Conservation (phyloP, 2,113 vertebrate species). For the Marcusenius ussheri region DNA sequence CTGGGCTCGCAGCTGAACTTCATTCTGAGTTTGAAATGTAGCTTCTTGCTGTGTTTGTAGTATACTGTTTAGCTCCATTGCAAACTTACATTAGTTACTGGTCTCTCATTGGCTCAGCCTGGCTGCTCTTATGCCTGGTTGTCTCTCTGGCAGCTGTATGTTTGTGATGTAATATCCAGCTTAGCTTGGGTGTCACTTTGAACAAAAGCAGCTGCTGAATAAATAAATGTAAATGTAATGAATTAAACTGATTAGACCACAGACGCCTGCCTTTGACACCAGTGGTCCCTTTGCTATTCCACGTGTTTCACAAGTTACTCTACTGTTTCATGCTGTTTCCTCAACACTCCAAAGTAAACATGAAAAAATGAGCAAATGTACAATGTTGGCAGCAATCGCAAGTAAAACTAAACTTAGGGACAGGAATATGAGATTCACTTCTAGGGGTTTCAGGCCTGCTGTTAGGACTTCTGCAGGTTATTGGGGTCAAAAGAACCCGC, state of each 20-base stretch:
- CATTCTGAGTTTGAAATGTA: not conserved
- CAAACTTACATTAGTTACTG: not conserved
- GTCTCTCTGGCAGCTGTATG: not conserved
- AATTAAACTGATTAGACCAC: not conserved
- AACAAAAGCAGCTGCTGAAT: not conserved
- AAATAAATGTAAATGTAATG: not conserved
- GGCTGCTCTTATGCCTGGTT: not conserved
- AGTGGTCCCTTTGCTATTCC: not conserved
- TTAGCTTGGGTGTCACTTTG: not conserved
- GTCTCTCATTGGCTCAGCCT: not conserved
- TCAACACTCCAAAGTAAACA: not conserved
- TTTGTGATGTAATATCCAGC: not conserved
- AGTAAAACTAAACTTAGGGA: not conserved
- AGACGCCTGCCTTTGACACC: not conserved
- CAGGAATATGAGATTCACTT: not conserved
- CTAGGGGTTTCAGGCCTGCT: not conserved
- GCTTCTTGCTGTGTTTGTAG: not conserved
- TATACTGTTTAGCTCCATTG: not conserved
- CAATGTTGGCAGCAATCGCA: not conserved
- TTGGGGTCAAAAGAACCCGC: not conserved
- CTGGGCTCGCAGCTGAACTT: constrained; percentile 58
- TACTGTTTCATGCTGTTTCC: not conserved
- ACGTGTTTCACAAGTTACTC: not conserved
- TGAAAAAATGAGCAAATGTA: not conserved
- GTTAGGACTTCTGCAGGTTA: not conserved